Percentiles rank a stretch among this genome's conserved stretches.
Conservation (phyloP, 1,140 invertebrate genomes). For the Procambarus virginalis region DNA sequence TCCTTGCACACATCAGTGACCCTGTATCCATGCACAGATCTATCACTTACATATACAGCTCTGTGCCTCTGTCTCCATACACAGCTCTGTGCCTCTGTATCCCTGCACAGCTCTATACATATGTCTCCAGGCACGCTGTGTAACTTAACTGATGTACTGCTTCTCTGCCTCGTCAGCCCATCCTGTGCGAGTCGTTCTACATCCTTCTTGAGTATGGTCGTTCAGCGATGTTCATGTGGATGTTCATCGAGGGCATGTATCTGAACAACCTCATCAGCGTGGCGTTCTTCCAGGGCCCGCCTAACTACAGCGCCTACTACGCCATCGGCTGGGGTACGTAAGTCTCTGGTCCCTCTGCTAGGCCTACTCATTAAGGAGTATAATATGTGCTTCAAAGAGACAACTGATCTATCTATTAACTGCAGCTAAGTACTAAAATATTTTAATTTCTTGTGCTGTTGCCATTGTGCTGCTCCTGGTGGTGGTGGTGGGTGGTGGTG, state of each 20-base stretch:
- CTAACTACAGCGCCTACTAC: slow-evolving; percentile 78
- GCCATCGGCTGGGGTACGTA: slow-evolving; percentile 84
- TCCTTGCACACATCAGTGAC: no score
- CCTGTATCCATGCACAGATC: no score
- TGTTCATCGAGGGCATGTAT: slow-evolving; percentile 79
- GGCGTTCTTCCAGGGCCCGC: slow-evolving; percentile 67
- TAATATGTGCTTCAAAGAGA: neutral
- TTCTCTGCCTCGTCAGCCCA: slow-evolving; percentile 25
- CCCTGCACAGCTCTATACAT: slow-evolving; percentile 14
- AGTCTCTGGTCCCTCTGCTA: neutral
- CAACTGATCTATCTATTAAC: neutral
- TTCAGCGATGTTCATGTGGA: slow-evolving; percentile 80
- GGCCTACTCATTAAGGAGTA: neutral
- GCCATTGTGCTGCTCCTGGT: no score
- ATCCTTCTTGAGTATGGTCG: slow-evolving; percentile 78
- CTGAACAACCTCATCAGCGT: slow-evolving; percentile 77
- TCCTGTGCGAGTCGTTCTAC: slow-evolving; percentile 77
- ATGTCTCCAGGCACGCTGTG: neutral
- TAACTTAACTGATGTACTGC: no score
- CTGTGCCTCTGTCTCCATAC: slow-evolving; percentile 18
- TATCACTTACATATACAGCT: neutral
- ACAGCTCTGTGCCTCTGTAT: slow-evolving; percentile 14
- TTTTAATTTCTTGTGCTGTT: neutral
- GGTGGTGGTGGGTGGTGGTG: no score
- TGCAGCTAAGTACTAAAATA: no score